These are phyloP conservation scores for Brachyrhaphis roseni DNA, from an alignment of 2,797 vertebrate species.

Conservation along the genomic window DNA sequence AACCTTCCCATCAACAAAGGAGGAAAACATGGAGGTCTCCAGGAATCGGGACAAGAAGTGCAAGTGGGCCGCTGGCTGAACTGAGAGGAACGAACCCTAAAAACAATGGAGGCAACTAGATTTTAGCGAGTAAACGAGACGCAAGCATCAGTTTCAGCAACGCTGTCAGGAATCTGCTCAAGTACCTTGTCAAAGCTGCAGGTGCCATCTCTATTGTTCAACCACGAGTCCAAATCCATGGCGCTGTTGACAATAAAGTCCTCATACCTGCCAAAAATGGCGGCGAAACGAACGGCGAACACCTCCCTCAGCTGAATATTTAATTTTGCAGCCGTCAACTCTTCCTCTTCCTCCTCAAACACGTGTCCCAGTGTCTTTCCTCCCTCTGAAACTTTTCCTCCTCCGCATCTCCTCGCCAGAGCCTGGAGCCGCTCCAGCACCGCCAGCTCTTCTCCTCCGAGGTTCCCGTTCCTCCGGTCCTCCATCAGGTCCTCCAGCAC, in stretches of 20 bases:
- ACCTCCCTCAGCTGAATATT: constrained; percentile 95
- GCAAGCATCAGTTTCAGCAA: background rate
- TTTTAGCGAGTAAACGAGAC: background rate
- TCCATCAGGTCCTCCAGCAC: constrained; percentile 91
- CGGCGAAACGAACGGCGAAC: constrained; percentile 90
- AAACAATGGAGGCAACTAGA: constrained; percentile 11
- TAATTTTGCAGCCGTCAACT: constrained; percentile 88
- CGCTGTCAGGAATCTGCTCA: constrained; percentile 23
- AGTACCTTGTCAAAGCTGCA: constrained; percentile 97
- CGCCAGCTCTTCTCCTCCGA: constrained; percentile 85
- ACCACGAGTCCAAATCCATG: constrained; percentile 93
- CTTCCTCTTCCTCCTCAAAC: constrained; percentile 77
- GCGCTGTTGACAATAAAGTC: constrained; percentile 94
- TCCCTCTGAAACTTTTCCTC: constrained; percentile 51
- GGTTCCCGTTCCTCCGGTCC: constrained; percentile 93
- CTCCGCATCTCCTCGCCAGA: constrained; percentile 84
- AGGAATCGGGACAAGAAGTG: constrained; percentile 97
- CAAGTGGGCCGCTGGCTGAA: constrained; percentile 91
- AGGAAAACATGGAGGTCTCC: constrained; percentile 98
- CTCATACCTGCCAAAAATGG: constrained; percentile 95
- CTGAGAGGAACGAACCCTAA: constrained; percentile 96
- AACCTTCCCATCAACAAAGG: constrained; percentile 97
- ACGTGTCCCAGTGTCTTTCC: constrained; percentile 57
- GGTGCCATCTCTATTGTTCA: constrained; percentile 94
- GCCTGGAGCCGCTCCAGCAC: constrained; percentile 92